phyloP scores from a whole-genome alignment of 2,888 invertebrate species.

The Drosophila greeni region DNA sequence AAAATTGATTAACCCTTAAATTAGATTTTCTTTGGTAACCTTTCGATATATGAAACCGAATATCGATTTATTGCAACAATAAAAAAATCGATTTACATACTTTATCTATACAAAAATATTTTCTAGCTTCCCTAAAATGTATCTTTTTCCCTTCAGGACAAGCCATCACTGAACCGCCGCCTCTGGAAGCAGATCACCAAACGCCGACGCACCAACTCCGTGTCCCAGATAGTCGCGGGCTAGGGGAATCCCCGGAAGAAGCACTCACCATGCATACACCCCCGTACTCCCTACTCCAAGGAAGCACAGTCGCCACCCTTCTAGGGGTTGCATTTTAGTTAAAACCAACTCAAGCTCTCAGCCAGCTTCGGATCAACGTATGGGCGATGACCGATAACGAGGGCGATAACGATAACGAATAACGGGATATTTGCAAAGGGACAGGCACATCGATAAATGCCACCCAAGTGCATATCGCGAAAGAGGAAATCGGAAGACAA shows the following conservation, averaged over 20 bases:
- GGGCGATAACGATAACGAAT: neutral
- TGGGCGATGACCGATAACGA: neutral
- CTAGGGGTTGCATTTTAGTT: conserved; percentile 42
- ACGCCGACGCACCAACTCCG: conserved; percentile 82
- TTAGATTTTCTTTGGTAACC: too few species aligned
- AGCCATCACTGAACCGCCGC: conserved; percentile 86
- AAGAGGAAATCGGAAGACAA: neutral
- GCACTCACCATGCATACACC: neutral
- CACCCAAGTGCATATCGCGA: conserved; percentile 10
- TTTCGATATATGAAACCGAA: too few species aligned
- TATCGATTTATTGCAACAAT: too few species aligned
- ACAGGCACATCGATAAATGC: conserved; percentile 3
- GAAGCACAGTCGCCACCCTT: conserved; percentile 24
- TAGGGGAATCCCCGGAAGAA: conserved; percentile 46
- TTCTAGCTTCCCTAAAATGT: neutral
- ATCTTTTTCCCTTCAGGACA: conserved; percentile 81
- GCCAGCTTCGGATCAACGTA: neutral
- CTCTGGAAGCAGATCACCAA: conserved; percentile 89
- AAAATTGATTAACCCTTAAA: too few species aligned
- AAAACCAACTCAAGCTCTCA: conserved; percentile 19
- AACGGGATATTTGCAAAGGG: conserved; percentile 15
- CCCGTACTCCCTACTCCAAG: neutral
- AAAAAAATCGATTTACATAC: too few species aligned
- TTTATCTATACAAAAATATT: too few species aligned
- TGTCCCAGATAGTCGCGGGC: conserved; percentile 78